Percentiles rank a stretch among this genome's conserved stretches.
Evolutionary conservation across 2,113 vertebrate species (phyloP).

Genomic region (Morone chrysops): DNA sequence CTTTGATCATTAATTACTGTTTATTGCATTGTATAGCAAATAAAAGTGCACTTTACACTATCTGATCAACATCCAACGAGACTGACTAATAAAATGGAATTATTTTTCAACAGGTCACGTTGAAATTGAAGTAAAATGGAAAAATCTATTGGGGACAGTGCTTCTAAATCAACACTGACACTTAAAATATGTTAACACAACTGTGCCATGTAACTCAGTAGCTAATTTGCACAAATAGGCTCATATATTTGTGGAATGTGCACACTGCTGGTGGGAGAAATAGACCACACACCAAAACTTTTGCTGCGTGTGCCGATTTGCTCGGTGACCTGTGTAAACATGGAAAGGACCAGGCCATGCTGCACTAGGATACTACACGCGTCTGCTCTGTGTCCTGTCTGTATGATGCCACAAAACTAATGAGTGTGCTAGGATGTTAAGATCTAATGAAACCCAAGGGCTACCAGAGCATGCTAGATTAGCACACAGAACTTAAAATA

Average conservation of each 20-base stretch:
- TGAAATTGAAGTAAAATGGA: background rate
- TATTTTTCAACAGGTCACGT: background rate
- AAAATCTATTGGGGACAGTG: background rate
- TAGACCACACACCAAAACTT: background rate
- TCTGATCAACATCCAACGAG: background rate
- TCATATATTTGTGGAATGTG: conserved; percentile 2
- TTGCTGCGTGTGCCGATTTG: background rate
- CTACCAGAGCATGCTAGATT: conserved; percentile 64
- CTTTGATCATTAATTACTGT: conserved; percentile 34
- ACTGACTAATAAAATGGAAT: background rate
- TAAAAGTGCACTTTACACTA: background rate
- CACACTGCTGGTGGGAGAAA: background rate
- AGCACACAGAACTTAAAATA: conserved; percentile 69
- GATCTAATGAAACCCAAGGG: conserved; percentile 77
- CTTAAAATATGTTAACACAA: background rate
- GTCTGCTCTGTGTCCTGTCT: background rate
- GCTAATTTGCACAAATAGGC: background rate
- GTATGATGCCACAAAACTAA: background rate
- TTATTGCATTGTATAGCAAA: conserved; percentile 29
- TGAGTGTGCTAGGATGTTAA: conserved; percentile 64
- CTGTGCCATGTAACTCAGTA: background rate
- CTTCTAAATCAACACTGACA: background rate
- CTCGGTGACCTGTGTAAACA: background rate
- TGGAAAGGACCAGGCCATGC: background rate
- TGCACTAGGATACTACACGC: background rate